A percentile compares a stretch with the other conserved stretches of the same genome.
These are phyloP conservation scores for Acronicta aceris DNA, from an alignment of 2,888 invertebrate genomes.

Conservation along the genomic window DNA sequence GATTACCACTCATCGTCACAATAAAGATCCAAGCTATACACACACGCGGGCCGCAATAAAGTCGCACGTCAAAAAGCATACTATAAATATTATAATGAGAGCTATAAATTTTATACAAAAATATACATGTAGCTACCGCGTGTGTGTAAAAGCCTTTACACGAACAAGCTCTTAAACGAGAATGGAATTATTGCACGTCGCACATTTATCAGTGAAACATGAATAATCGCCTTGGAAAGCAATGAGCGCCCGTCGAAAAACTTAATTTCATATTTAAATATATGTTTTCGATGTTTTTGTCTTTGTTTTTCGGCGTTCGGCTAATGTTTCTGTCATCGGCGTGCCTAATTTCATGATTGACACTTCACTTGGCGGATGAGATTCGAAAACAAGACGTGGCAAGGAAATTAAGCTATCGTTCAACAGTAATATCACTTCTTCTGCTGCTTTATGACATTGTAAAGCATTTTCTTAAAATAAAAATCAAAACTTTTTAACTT, in stretches of 20 bases:
- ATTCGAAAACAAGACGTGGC: slow-evolving; percentile 31
- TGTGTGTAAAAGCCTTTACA: slow-evolving; percentile 73
- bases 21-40: slow-evolving; percentile 61
- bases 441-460: slow-evolving; percentile 11
- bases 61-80: slow-evolving; percentile 64
- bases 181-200: slow-evolving; percentile 85
- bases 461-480: slow-evolving; percentile 11
- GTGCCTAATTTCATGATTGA: slow-evolving; percentile 58
- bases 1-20: slow-evolving; percentile 54
- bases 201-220: slow-evolving; percentile 83
- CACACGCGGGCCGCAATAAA: slow-evolving; percentile 61
- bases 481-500: slow-evolving; percentile 16
- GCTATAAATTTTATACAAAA: slow-evolving; percentile 74
- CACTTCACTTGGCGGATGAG: slow-evolving; percentile 48
- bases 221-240: slow-evolving; percentile 83
- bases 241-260: slow-evolving; percentile 84
- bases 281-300: slow-evolving; percentile 75
- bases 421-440: slow-evolving; percentile 36
- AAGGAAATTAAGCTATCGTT: slow-evolving; percentile 39
- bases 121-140: slow-evolving; percentile 67
- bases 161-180: slow-evolving; percentile 81
- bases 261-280: slow-evolving; percentile 87
- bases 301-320: slow-evolving; percentile 56
- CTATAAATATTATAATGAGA: slow-evolving; percentile 74
- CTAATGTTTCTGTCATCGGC: slow-evolving; percentile 60